Conservation (phyloP, 2,113 vertebrate species). For the Rana temporaria region DNA sequence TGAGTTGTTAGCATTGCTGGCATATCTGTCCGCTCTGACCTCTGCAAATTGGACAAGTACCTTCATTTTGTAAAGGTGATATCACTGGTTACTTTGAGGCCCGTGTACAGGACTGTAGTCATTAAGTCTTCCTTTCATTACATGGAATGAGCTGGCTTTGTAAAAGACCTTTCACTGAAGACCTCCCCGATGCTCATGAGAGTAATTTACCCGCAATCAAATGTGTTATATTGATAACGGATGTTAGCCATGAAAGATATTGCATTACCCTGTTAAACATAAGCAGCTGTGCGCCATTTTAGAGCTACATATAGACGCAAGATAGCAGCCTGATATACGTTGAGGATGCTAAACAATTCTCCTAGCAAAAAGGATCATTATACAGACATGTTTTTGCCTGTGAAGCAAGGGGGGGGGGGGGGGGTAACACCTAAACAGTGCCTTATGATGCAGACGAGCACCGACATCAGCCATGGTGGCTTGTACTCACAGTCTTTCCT, state of each 20-base stretch:
- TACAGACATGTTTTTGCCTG: too few species aligned
- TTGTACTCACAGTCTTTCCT: too few species aligned
- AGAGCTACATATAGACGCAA: too few species aligned
- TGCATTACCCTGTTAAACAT: not conserved
- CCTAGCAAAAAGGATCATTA: too few species aligned
- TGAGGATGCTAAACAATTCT: too few species aligned
- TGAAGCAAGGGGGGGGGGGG: too few species aligned
- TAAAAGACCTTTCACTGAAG: not conserved
- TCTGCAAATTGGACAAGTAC: constrained; percentile 23
- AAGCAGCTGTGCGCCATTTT: too few species aligned
- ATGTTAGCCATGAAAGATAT: not conserved
- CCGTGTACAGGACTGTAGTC: not conserved
- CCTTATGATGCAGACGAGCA: too few species aligned
- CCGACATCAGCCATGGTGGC: too few species aligned
- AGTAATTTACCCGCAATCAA: not conserved
- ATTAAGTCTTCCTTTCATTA: not conserved
- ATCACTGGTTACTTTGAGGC: not conserved
- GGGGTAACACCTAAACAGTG: too few species aligned
- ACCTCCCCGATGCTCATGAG: not conserved
- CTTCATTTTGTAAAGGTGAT: constrained; percentile 35
- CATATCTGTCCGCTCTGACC: constrained; percentile 36
- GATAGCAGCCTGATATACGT: too few species aligned
- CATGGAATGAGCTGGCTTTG: not conserved
- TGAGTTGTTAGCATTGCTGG: constrained; percentile 28
- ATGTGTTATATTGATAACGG: not conserved